Evolutionary conservation across 2,113 vertebrate genomes (phyloP).

Genomic region (Mola mola): DNA sequence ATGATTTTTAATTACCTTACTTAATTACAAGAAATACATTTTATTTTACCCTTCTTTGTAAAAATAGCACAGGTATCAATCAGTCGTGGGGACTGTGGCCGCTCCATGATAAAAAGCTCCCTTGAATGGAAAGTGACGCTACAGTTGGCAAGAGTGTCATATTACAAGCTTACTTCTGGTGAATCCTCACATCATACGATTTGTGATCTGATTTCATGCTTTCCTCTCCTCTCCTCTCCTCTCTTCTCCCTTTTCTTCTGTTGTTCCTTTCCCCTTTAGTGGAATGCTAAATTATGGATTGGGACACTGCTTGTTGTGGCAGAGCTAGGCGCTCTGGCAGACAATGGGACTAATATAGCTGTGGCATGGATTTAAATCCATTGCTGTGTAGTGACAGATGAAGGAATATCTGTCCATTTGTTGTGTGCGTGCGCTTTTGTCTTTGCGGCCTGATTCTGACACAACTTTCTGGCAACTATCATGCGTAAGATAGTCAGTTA

Average conservation of each 20-base stretch:
- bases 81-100: neutral
- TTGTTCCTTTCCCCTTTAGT: constrained; percentile 19
- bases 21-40: no score
- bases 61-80: no score
- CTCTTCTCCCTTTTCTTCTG: constrained; percentile 4
- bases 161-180: constrained; percentile 46
- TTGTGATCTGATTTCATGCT: constrained; percentile 54
- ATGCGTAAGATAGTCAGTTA: constrained; percentile 4
- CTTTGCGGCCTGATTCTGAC: constrained; percentile 9
- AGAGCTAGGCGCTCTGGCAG: constrained; percentile 23
- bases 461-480: neutral
- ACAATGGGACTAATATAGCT: constrained; percentile 12
- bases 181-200: constrained; percentile 57
- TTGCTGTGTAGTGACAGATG: neutral
- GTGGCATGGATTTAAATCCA: constrained; percentile 27
- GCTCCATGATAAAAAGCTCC: constrained; percentile 34
- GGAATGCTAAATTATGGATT: constrained; percentile 44
- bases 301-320: constrained; percentile 45
- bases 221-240: neutral
- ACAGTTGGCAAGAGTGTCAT: constrained; percentile 37
- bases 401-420: constrained; percentile 8
- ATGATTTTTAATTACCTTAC: neutral
- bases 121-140: constrained; percentile 37
- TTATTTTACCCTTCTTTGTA: no score
- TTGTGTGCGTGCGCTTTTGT: neutral